Evolutionary conservation across 2,797 vertebrate species (phyloP).

Genomic region (Phylloscopus collybita): DNA sequence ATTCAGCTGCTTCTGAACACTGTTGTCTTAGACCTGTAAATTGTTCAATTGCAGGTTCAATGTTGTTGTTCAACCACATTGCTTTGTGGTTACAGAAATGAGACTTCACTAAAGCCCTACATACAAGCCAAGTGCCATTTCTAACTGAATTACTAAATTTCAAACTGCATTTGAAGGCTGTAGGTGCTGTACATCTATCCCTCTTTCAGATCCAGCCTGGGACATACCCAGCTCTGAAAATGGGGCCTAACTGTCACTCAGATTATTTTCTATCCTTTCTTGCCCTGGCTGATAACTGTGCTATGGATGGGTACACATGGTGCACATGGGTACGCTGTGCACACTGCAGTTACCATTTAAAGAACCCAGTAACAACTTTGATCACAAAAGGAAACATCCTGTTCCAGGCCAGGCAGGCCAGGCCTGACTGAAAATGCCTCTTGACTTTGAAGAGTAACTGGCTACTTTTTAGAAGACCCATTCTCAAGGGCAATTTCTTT

Average conservation of each 20-base stretch:
- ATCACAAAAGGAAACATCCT: background rate
- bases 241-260: background rate
- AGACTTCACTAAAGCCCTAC: background rate
- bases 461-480: background rate
- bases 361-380: background rate
- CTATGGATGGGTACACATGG: no score
- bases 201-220: background rate
- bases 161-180: background rate
- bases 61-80: background rate
- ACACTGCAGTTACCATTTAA: background rate
- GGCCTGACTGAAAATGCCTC: background rate
- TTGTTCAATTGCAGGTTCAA: background rate
- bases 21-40: background rate
- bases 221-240: background rate
- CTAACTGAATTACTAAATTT: background rate
- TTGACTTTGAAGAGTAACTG: background rate
- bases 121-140: background rate
- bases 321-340: background rate
- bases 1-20: background rate
- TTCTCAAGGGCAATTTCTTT: background rate
- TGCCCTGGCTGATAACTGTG: background rate
- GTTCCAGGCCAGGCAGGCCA: background rate
- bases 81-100: background rate
- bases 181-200: background rate
- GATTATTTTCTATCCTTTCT: background rate